These are phyloP conservation scores for Diprion similis DNA, from an alignment of 1,140 invertebrate species.

Conservation along the genomic window DNA sequence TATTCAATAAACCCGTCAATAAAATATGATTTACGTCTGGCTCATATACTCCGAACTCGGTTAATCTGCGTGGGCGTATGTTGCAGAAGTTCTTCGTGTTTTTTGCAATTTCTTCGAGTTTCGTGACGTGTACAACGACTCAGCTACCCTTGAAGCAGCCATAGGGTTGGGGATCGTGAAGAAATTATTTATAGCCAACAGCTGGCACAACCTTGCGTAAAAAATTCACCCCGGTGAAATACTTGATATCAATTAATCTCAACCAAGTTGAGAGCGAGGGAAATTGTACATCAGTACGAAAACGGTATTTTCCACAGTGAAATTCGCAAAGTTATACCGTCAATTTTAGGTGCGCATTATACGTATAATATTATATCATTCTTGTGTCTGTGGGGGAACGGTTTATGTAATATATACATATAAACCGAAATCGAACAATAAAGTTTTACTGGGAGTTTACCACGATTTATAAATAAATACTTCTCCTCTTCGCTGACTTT, in stretches of 20 bases:
- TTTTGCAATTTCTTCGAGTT: not conserved
- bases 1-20: not conserved
- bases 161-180: not conserved
- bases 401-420: too few species aligned
- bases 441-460: too few species aligned
- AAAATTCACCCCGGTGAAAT: not conserved
- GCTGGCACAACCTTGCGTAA: not conserved
- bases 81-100: not conserved
- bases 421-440: too few species aligned
- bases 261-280: not conserved
- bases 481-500: too few species aligned
- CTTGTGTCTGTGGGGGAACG: too few species aligned
- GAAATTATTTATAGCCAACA: not conserved
- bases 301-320: not conserved
- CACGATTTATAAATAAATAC: too few species aligned
- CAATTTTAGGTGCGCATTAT: too few species aligned
- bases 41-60: not conserved
- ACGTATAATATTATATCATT: too few species aligned
- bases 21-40: not conserved
- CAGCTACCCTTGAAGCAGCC: not conserved
- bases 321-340: too few species aligned
- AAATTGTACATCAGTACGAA: not conserved
- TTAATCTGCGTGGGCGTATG: not conserved
- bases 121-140: not conserved
- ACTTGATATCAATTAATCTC: constrained; percentile 5